Percentiles rank a stretch among this genome's conserved stretches.
Evolutionary conservation across 2,888 invertebrate genomes (phyloP).

Genomic region (Nemapogon koenigi): DNA sequence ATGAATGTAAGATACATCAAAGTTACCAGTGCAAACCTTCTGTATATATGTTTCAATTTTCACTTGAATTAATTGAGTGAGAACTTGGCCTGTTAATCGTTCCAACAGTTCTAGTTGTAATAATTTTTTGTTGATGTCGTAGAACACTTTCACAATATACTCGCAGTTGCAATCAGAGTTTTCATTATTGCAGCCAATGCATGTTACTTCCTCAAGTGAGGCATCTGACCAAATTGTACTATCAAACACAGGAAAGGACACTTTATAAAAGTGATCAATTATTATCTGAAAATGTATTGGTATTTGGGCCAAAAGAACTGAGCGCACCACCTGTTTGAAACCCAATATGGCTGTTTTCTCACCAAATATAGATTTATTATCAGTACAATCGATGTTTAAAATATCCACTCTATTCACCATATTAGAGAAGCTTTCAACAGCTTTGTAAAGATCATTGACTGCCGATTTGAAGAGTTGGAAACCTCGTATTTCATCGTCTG

Average conservation of each 20-base stretch:
- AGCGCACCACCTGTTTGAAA: conserved; percentile 70
- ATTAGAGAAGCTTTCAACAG: conserved; percentile 59
- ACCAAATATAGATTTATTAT: conserved; percentile 56
- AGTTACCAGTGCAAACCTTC: conserved; percentile 84
- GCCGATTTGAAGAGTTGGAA: conserved; percentile 72
- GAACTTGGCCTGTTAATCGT: conserved; percentile 81
- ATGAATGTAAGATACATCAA: conserved; percentile 82
- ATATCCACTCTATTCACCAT: conserved; percentile 61
- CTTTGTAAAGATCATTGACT: conserved; percentile 68
- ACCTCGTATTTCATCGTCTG: conserved; percentile 59
- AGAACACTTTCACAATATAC: conserved; percentile 72
- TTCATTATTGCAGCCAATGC: conserved; percentile 76
- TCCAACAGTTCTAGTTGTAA: conserved; percentile 81
- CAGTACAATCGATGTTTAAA: conserved; percentile 48
- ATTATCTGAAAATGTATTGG: conserved; percentile 73
- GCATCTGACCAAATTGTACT: conserved; percentile 38
- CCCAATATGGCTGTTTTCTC: conserved; percentile 59
- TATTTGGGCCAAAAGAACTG: conserved; percentile 73
- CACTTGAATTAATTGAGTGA: conserved; percentile 83
- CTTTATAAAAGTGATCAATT: conserved; percentile 77
- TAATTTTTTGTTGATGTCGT: conserved; percentile 79
- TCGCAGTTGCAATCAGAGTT: conserved; percentile 65
- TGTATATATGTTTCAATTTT: conserved; percentile 86
- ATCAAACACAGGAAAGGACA: conserved; percentile 76
- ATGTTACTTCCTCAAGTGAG: conserved; percentile 67